phyloP scores from a whole-genome alignment of 2,797 vertebrate genomes.

The Valencia hispanica region DNA sequence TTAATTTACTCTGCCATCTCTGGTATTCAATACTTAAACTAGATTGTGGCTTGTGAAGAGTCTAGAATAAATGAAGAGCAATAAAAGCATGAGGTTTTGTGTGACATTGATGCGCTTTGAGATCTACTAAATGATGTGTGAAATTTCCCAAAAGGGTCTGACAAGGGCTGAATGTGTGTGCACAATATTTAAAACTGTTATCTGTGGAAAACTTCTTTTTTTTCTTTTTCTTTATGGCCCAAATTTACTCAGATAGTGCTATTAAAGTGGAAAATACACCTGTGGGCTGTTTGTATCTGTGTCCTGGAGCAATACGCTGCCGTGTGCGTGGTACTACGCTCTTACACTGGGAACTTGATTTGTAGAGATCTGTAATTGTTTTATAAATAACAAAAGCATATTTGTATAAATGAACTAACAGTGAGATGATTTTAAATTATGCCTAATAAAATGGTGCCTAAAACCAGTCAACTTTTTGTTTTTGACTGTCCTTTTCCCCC shows the following conservation, averaged over 20 bases:
- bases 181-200: conserved; percentile 66
- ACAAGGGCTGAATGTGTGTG: conserved; percentile 68
- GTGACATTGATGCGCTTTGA: conserved; percentile 41
- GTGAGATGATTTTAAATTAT: conserved; percentile 89
- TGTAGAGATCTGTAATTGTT: conserved; percentile 84
- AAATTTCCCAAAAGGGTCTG: conserved; percentile 49
- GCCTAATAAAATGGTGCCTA: conserved; percentile 81
- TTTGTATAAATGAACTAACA: conserved; percentile 90
- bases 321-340: conserved; percentile 85
- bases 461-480: conserved; percentile 40
- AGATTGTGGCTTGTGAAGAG: conserved; percentile 60
- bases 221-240: conserved; percentile 51
- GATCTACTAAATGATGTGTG: conserved; percentile 60
- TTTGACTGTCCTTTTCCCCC: neutral
- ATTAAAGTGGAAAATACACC: conserved; percentile 74
- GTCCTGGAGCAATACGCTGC: conserved; percentile 76
- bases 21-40: conserved; percentile 37
- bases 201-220: conserved; percentile 61
- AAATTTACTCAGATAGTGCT: conserved; percentile 67
- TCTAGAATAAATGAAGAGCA: conserved; percentile 53
- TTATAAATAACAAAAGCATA: conserved; percentile 85
- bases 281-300: conserved; percentile 68
- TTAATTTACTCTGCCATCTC: conserved; percentile 42
- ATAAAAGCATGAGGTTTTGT: conserved; percentile 48
- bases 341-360: conserved; percentile 93